Conservation (phyloP, 2,797 vertebrate species). For the Orientallactaga sibirica region DNA sequence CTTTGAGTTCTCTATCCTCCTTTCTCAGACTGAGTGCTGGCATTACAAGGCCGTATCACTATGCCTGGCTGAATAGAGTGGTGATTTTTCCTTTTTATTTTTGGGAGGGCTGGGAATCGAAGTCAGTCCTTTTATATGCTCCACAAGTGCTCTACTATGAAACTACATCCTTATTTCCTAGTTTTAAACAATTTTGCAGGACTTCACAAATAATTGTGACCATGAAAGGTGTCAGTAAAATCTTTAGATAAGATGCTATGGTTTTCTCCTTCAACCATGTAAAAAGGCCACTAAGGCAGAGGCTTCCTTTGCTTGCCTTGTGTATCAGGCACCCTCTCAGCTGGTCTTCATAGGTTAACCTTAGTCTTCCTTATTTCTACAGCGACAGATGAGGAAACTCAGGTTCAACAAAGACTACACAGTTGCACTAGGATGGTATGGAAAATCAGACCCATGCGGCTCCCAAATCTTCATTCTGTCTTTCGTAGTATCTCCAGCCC, state of each 20-base stretch:
- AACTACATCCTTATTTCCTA: too few relatives aligned
- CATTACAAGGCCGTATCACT: neutral
- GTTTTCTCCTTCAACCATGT: neutral
- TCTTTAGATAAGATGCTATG: neutral
- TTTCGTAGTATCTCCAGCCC: neutral
- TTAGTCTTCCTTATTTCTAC: neutral
- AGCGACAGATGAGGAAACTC: neutral
- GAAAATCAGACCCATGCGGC: neutral
- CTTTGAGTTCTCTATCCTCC: neutral
- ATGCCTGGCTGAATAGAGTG: too few relatives aligned
- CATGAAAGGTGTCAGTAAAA: neutral
- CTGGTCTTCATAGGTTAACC: neutral
- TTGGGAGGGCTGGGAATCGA: too few relatives aligned
- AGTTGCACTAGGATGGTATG: neutral
- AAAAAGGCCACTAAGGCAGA: too few relatives aligned
- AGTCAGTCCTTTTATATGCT: neutral
- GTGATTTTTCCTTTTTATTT: too few relatives aligned
- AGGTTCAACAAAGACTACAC: neutral
- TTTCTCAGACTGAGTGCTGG: too few relatives aligned
- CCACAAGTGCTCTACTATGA: too few relatives aligned
- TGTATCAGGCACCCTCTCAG: neutral
- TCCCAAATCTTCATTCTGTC: neutral
- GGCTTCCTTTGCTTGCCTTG: neutral
- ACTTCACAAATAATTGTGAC: neutral
- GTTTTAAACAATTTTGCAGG: neutral